Base-by-base conservation (phyloP, 2,888 invertebrate genomes). In the Piscicola geometra region DNA sequence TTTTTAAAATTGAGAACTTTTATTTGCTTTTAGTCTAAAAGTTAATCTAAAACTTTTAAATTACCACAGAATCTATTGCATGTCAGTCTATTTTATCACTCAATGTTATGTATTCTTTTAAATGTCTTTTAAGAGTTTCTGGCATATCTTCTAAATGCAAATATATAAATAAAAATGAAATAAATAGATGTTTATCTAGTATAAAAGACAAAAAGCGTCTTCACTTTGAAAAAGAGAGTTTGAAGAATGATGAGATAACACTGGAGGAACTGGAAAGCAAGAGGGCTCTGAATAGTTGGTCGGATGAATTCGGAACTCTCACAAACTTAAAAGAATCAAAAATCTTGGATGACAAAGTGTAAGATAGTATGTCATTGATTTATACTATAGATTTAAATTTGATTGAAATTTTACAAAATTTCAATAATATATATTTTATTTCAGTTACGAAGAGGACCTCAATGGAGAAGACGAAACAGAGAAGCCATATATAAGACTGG, bases 401-500 rank as follows among this genome's bases (percentile, higher is more conserved):
- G 5, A 56, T 56, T 25, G n/a, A 56, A 56, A 18, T 25, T 56
- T 56, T 15, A 18, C 21, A 18, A 56, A 47, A 15, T n/a, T n/a
- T n/a, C n/a, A n/a, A n/a, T n/a, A n/a, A 47, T 15, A 15, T 47
- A 47, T 47, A 47, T 41, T n/a, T 50, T 12, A 64, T 33, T 56
- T 56, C 32, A 60, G 32, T 32, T 36, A 25, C 18, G 56, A 33
- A 52, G 77, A 76, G 30, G 76, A 52, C 47, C 28, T n/a, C n/a
- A 67, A 75, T 72, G 77, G 75, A 68, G 77, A 77, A 28, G 72
- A 76, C 33, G 79, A 78, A 1, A 71, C 32, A 32, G 78, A 79
- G 18, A 36, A 76, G 18, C 75, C 70, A 5, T 75, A 75, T 70
- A 32, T 68, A 21, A 73, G 77, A 15, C 74, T 79, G 47, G 71